These are phyloP conservation scores for Panagrolaimus sp. DNA, from an alignment of 1,140 invertebrate genomes.

Conservation along the genomic window DNA sequence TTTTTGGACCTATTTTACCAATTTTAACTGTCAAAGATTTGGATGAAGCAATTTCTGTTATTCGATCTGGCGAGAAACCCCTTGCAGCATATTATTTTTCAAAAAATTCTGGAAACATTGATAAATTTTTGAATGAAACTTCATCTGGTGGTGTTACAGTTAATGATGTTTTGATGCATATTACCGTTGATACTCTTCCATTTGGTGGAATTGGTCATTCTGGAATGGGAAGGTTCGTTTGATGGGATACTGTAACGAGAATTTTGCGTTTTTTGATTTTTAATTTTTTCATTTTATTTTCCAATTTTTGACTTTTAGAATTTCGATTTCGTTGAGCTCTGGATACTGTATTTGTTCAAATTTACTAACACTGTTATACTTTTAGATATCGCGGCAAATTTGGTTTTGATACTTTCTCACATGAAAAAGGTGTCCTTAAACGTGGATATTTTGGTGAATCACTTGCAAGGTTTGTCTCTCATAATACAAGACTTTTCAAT, in stretches of 20 bases:
- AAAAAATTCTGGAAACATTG: constrained; percentile 13
- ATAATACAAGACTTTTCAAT: constrained; percentile 68
- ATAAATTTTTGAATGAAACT: constrained; percentile 20
- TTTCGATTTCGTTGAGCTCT: too few relatives aligned
- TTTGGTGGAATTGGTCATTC: constrained; percentile 73
- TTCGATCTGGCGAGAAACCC: constrained; percentile 34
- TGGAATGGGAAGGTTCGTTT: constrained; percentile 74
- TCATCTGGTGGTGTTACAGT: constrained; percentile 23
- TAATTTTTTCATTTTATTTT: too few relatives aligned
- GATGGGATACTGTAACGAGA: too few relatives aligned
- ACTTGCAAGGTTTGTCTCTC: constrained; percentile 63
- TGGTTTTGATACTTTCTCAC: constrained; percentile 84
- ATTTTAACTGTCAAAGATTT: constrained; percentile 46
- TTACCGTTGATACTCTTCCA: constrained; percentile 59
- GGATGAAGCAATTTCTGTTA: constrained; percentile 48
- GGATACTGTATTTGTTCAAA: too few relatives aligned
- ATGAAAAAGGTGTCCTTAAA: constrained; percentile 73
- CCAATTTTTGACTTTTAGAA: too few relatives aligned
- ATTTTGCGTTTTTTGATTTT: too few relatives aligned
- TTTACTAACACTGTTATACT: too few relatives aligned
- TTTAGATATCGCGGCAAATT: constrained; percentile 77
- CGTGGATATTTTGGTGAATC: constrained; percentile 43
- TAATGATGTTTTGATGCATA: constrained; percentile 33
- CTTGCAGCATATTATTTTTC: constrained; percentile 34
- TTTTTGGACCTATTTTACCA: constrained; percentile 55